Conservation (phyloP, 2,113 vertebrate genomes). For the Paedocypris sp. region DNA sequence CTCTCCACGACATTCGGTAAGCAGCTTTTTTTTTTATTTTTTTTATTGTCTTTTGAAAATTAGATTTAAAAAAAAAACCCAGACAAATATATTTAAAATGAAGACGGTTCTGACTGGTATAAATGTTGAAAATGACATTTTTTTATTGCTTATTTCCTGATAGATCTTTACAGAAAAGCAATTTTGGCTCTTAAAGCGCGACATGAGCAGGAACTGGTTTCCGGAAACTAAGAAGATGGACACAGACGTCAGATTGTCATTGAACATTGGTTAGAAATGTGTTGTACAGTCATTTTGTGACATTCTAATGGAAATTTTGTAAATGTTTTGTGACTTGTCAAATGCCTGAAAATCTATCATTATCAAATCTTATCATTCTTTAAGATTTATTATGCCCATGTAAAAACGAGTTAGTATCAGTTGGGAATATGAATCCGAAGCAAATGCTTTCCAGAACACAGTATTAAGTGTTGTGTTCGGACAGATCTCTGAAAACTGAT, state of each 20-base stretch:
- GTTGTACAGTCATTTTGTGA: no score
- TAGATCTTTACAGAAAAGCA: slow-evolving; percentile 76
- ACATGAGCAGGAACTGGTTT: slow-evolving; percentile 57
- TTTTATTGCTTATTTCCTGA: slow-evolving; percentile 22
- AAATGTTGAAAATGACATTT: not conserved
- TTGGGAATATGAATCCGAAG: no score
- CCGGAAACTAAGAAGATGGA: slow-evolving; percentile 1
- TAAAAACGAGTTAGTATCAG: no score
- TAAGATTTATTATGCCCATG: no score
- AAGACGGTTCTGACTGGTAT: slow-evolving; percentile 2
- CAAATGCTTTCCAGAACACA: no score
- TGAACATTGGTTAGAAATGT: not conserved
- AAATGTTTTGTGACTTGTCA: no score
- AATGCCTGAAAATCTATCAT: no score
- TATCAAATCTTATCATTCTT: no score
- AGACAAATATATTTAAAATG: not conserved
- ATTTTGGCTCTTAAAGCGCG: slow-evolving; percentile 75
- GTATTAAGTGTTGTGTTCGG: no score
- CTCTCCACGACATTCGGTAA: slow-evolving; percentile 71
- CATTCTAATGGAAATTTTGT: no score
- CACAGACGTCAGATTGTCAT: not conserved
- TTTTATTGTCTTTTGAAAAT: not conserved
- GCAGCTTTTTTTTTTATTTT: slow-evolving; percentile 15
- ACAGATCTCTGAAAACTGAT: no score
- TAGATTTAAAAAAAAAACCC: not conserved